These are phyloP conservation scores for Ibidorhyncha struthersii DNA, from an alignment of 2,113 vertebrate genomes.

Conservation along the genomic window DNA sequence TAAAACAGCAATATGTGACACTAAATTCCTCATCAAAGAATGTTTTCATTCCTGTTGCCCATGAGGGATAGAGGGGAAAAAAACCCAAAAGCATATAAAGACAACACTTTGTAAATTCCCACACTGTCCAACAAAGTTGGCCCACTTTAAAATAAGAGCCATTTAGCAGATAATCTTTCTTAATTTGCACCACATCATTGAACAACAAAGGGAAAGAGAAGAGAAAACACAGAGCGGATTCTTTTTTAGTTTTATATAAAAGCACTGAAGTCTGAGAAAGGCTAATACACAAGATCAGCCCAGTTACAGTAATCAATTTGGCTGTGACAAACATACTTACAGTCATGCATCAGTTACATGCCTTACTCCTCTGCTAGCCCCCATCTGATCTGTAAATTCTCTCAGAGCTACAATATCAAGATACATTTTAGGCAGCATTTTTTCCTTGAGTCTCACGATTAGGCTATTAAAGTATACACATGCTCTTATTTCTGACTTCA, in stretches of 20 bases:
- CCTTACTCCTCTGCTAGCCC: neutral
- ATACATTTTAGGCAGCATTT: neutral
- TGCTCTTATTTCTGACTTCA: neutral
- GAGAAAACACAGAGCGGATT: neutral
- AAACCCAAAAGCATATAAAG: neutral
- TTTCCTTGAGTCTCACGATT: neutral
- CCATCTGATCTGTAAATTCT: neutral
- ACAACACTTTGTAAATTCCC: neutral
- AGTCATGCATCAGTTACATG: neutral
- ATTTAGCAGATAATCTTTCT: neutral
- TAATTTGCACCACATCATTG: conserved; percentile 17
- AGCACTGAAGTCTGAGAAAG: neutral
- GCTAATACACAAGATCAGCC: neutral
- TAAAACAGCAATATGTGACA: neutral
- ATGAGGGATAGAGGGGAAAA: neutral
- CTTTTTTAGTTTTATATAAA: neutral
- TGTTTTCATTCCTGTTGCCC: neutral
- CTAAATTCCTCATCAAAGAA: neutral
- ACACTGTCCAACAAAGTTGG: neutral
- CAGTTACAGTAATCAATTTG: neutral
- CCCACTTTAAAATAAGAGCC: neutral
- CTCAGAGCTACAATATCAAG: neutral
- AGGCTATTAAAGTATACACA: neutral
- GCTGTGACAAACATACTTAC: neutral
- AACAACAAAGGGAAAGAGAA: neutral